Conservation (phyloP, 2,113 vertebrate species). For the Saguinus imperator region DNA sequence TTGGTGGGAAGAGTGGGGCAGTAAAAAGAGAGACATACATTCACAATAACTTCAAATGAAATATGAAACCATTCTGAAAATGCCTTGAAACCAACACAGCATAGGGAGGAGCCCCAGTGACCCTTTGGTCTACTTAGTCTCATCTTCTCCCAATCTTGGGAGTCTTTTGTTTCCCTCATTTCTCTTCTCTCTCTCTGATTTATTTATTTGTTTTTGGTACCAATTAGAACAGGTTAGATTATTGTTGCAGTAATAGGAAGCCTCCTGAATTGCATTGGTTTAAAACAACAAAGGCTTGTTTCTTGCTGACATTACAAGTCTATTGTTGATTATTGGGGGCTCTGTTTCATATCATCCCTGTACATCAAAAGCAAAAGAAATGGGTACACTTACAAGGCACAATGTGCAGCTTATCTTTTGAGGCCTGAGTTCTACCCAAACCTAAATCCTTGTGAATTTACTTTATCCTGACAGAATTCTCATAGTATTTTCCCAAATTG, state of each 20-base stretch:
- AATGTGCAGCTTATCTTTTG: not conserved
- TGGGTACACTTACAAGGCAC: not conserved
- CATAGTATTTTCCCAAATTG: not conserved
- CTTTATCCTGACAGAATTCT: not conserved
- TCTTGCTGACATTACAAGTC: not conserved
- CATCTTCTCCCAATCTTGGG: not conserved
- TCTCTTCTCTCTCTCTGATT: not conserved
- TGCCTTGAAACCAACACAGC: not conserved
- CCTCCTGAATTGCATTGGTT: not conserved
- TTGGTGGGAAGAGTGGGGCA: not conserved
- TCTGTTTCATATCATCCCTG: not conserved
- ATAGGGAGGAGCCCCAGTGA: not conserved
- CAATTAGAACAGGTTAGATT: not conserved
- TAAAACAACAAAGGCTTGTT: not conserved
- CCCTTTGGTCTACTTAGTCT: not conserved
- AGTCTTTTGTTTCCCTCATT: not conserved
- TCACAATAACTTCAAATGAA: not conserved
- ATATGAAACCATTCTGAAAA: not conserved
- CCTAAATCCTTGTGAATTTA: not conserved
- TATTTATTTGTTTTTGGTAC: not conserved
- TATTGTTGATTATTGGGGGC: not conserved
- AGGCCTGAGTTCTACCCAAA: not conserved
- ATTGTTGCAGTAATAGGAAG: not conserved
- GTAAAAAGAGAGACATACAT: not conserved
- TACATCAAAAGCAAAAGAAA: not conserved